Base-by-base conservation (phyloP, 2,888 invertebrate genomes). In the Colostygia pectinataria region DNA sequence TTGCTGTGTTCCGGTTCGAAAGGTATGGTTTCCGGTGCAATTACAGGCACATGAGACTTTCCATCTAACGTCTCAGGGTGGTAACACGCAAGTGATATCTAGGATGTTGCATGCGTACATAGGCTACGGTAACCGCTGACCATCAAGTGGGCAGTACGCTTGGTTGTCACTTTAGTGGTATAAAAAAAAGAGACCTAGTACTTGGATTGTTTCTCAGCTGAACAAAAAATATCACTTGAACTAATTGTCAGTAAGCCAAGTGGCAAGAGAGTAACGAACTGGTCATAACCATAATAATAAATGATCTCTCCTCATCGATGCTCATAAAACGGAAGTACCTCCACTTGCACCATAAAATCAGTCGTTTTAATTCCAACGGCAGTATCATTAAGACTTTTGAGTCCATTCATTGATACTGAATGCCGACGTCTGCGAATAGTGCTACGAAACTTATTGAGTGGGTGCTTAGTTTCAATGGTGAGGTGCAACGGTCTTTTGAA, bases 241-340 rank as follows among this genome's bases (percentile, higher is more conserved):
- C 32, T 20, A 39, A 45, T 33, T 33, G 27, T 38, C 4, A 29
- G 45, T 18, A 39, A 38, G 33, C 32, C 32, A 36, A 24, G 14
- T 27, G 27, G 25, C 34, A 12, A 20, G 23, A 10, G 25, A 15
- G 12, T 39, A 38, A 27, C 28, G 14, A 36, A 10, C 31, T 15
- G 23, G 32, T 25, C 7, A 52, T 52, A 46, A 52, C 52, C 42
- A 27, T 52, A 31, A 42, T 27, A 39, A 33, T 38, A 39, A 49
- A 47, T 46, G 48, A 46, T 49, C 49, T 18, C 51, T 54, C 60
- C 50, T 54, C 60, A 48, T 52, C 53, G 48, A 57, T 44, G 27
- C 51, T 53, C 55, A 55, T 61, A 58, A 61, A 61, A 56, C 46
- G 46, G 39, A 56, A 61, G 49, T 47, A 55, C 53, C 43, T 20